Base-by-base conservation (phyloP, 2,797 vertebrate species). In the Xenopus petersii region DNA sequence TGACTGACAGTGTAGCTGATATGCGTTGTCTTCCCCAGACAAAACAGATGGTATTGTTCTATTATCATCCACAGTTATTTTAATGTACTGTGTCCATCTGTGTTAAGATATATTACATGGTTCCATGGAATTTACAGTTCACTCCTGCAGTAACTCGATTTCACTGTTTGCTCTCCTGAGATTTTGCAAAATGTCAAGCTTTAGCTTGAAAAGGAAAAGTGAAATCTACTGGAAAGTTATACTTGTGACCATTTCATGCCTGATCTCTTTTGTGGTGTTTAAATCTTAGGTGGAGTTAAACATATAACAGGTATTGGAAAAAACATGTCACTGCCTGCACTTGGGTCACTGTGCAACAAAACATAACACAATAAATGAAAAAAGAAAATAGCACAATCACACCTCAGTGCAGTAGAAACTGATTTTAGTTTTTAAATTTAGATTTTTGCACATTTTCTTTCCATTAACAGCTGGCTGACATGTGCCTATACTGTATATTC, bases 61-160 rank as follows among this genome's bases (percentile, higher is more conserved):
- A 94, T 98, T 97, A 97, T 96, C 95, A 94, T 91, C 92, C 91
- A 81, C 89, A 92, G 92, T 89, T 89, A 92, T 92, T 92, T 92
- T 91, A 95, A 94, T 94, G 93, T 90, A 92, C 91, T 90, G 93
- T 95, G 96, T 96, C 96, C 95, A 94, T 96, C 95, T 95, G 92
- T 92, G 95, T 98, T 96, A 96, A 95, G 95, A 94, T 95, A 95
- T 96, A 94, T 97, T 96, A 96, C 96, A 95, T 94, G 95, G 94
- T 95, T 96, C 96, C 92, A 92, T 96, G 96, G 94, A 98, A 98
- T 98, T 97, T 98, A 95, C 96, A 94, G 95, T 95, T 94, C 91
- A 93, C 89, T 96, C 93, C 94, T 93, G 94, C 94, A 94, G 94
- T 95, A 95, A 97, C 96, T 96, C 94, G 93, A 98, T 98, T 96